A percentile compares a stretch with the other conserved stretches of the same genome.
Conservation (phyloP, 2,797 vertebrate genomes). For the Telmatherina bonti region DNA sequence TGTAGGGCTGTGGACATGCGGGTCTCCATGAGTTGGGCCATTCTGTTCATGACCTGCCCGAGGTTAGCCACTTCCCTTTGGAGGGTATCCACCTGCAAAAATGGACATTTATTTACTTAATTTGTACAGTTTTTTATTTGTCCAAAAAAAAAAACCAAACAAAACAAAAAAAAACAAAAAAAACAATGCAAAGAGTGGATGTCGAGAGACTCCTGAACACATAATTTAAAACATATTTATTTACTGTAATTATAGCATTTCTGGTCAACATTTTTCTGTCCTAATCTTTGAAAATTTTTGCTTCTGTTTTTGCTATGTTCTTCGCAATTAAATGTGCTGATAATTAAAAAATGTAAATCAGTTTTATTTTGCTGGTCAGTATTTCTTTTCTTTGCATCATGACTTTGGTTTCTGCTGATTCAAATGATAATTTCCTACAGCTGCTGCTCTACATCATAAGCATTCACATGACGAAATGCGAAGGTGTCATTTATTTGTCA, state of each 20-base stretch:
- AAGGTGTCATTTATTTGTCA: constrained; percentile 4
- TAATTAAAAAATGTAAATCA: neutral
- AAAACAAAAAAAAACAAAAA: neutral
- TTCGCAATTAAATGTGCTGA: no score
- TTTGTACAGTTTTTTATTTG: no score
- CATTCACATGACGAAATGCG: neutral
- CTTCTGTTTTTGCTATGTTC: neutral
- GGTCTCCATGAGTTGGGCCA: constrained; percentile 81
- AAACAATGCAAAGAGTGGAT: neutral
- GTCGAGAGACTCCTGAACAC: neutral
- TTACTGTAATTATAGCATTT: neutral
- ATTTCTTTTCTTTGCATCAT: constrained; percentile 1
- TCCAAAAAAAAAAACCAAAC: no score
- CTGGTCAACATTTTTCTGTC: neutral
- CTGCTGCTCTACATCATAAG: neutral
- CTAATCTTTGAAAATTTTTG: neutral
- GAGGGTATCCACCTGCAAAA: constrained; percentile 76
- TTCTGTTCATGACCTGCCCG: constrained; percentile 78
- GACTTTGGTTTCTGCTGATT: constrained; percentile 1
- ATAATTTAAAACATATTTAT: neutral
- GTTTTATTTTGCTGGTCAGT: neutral
- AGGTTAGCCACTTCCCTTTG: constrained; percentile 83
- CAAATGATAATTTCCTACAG: neutral
- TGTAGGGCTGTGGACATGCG: constrained; percentile 64
- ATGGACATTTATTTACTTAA: constrained; percentile 14